Evolutionary conservation across 2,113 vertebrate genomes (phyloP), one percentile per base, ranked within the genome.

Genomic region (Pogona vitticeps): DNA sequence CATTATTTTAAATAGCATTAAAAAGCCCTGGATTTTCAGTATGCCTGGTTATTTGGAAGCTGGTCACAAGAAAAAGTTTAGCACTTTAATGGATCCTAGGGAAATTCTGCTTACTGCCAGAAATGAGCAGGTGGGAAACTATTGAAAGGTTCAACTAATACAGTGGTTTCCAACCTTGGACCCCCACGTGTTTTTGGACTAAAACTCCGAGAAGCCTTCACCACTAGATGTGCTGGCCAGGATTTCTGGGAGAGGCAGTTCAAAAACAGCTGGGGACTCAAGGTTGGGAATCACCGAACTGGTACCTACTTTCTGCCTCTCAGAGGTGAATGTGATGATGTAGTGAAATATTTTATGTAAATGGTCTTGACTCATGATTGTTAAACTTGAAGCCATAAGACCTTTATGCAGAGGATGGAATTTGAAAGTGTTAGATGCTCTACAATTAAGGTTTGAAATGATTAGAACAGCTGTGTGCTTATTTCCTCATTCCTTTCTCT

Each of bases 401-500:
- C 38, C 68, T 73, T 9, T 42, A 61, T 31, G 26, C 17, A n/a
- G 33, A 65, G 58, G 38, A 65, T 33, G 31, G 8, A 68, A 68
- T 26, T 75, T 13, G 14, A 68, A 31, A 67, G 8, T 12, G 40
- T 2, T 42, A 46, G 15, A 17, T 72, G 12, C 13, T 46, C 20
- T 67, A 12, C 40, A 14, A 76, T 84, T 76, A 9, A 23, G 6
- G 56, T 9, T 40, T 1, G 15, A 9, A 20, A 6, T 78, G 21
- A 20, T 70, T 67, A 52, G 81, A 75, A 6, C 93, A 23, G 56
- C 91, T 1, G 92, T 71, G 4, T 86, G 8, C 63, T 75, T 89
- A 92, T 86, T 70, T 42, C 94, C 94, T 94, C 92, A 59, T 33
- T 61, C 23, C 10, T 8, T 76, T 81, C 17, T 81, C 46, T 72